These are phyloP conservation scores for Grus americana DNA, from an alignment of 2,113 vertebrate genomes.

Conservation along the genomic window DNA sequence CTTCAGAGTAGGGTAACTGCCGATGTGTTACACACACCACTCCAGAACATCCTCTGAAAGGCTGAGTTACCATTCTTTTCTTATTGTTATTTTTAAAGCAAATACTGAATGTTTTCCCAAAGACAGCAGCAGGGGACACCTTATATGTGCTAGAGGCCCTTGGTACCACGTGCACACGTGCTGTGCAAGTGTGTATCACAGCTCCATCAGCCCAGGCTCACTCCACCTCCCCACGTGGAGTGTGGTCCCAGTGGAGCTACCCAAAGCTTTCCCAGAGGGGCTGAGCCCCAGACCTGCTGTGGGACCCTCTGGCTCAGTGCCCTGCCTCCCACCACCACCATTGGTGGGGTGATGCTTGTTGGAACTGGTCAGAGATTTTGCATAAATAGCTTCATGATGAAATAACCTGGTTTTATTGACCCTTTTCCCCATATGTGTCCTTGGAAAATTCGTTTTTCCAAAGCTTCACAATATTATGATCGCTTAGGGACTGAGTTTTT, in stretches of 20 bases:
- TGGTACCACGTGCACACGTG: not conserved
- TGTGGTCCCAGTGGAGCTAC: not conserved
- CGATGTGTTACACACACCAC: not conserved
- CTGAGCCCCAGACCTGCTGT: not conserved
- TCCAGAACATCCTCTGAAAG: not conserved
- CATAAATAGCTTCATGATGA: not conserved
- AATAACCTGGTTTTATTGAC: not conserved
- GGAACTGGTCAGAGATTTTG: not conserved
- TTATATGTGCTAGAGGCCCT: not conserved
- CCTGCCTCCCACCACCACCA: not conserved
- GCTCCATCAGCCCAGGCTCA: not conserved
- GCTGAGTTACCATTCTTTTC: not conserved
- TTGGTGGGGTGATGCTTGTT: not conserved
- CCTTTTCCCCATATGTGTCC: not conserved
- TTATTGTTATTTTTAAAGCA: not conserved
- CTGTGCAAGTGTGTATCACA: not conserved
- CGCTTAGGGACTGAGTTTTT: not conserved
- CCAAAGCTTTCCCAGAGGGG: not conserved
- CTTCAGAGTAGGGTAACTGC: not conserved
- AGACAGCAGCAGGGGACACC: not conserved
- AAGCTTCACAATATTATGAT: not conserved
- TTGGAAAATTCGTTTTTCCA: not conserved
- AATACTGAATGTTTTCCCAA: constrained; percentile 48
- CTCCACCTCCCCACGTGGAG: not conserved
- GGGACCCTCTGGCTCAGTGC: not conserved